Conservation (phyloP, 2,113 vertebrate species). For the Orcinus orca region DNA sequence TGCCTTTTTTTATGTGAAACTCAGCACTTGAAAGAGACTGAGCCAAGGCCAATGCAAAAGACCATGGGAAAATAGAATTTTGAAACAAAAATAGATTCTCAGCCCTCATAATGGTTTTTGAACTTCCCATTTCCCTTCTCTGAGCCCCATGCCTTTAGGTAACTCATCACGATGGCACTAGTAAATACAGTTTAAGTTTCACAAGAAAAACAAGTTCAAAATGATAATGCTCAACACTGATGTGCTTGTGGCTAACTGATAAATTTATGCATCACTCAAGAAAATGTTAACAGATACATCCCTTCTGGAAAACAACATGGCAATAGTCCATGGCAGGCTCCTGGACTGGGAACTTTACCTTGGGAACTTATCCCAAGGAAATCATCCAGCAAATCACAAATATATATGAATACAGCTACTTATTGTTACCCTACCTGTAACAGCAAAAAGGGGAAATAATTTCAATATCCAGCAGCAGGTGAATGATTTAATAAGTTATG, state of each 20-base stretch:
- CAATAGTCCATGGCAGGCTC: background rate
- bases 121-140: background rate
- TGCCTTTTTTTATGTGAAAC: background rate
- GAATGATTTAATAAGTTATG: rapidly evolving
- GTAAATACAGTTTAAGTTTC: background rate
- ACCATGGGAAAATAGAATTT: background rate
- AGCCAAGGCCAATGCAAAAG: background rate
- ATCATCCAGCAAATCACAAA: background rate
- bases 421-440: background rate
- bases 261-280: background rate
- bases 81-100: background rate
- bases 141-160: background rate
- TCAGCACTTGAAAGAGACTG: background rate
- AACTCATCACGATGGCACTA: background rate
- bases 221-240: background rate
- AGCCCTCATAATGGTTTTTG: background rate
- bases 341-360: background rate
- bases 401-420: background rate
- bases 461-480: background rate
- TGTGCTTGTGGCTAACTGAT: background rate
- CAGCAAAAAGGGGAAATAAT: background rate
- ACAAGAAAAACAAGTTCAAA: background rate
- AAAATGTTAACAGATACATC: background rate
- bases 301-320: background rate
- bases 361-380: background rate